These are phyloP conservation scores for Drosophila neoperkinsi DNA, from an alignment of 2,888 invertebrate genomes.

Conservation along the genomic window DNA sequence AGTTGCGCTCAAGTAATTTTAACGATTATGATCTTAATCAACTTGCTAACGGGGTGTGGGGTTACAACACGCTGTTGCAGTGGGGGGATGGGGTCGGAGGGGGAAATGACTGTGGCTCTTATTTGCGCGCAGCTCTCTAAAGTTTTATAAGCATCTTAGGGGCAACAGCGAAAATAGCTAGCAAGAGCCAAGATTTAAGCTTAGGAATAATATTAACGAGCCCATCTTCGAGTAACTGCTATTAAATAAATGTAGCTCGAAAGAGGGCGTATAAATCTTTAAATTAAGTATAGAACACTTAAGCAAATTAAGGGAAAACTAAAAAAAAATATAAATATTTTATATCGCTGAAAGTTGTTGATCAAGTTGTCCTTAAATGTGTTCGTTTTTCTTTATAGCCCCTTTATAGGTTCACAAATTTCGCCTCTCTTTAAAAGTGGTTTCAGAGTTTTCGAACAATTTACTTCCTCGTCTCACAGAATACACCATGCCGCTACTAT, in stretches of 20 bases:
- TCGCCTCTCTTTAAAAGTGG: neutral
- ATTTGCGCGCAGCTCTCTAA: conserved; percentile 16
- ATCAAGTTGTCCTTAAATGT: neutral
- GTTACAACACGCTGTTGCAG: neutral
- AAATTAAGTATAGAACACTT: neutral
- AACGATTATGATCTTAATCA: conserved; percentile 81
- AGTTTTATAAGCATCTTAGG: conserved; percentile 9
- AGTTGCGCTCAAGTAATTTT: conserved; percentile 80
- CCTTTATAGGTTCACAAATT: neutral
- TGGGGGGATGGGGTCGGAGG: neutral
- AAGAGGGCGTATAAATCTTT: neutral
- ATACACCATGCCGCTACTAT: rapidly evolving
- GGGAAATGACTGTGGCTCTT: neutral
- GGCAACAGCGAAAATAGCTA: neutral
- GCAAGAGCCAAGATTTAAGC: neutral
- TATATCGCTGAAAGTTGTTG: neutral
- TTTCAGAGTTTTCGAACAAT: neutral
- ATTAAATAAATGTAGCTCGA: neutral
- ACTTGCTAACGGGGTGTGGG: conserved; percentile 45
- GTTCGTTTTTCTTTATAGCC: neutral
- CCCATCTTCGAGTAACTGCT: neutral
- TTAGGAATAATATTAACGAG: neutral
- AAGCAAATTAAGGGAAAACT: neutral
- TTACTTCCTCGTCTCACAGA: neutral
- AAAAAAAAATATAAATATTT: neutral